These are phyloP conservation scores for Sisyra terminalis DNA, from an alignment of 2,888 invertebrate species.

Conservation along the genomic window DNA sequence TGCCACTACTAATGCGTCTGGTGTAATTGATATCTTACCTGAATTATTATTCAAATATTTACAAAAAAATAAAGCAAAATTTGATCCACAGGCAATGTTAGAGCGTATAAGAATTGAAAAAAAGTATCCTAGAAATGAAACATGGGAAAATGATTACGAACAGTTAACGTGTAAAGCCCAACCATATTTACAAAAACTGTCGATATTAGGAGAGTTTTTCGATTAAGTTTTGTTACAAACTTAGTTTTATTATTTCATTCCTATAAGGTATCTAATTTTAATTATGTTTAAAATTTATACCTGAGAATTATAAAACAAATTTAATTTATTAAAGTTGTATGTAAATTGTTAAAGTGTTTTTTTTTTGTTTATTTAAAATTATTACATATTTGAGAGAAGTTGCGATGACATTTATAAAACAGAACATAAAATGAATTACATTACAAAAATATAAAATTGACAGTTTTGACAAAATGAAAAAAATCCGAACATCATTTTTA, in stretches of 20 bases:
- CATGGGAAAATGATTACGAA: constrained; percentile 44
- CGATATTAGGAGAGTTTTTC: constrained; percentile 65
- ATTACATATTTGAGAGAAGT: too few species aligned
- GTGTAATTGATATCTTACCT: constrained; percentile 8
- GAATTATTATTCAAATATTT: constrained; percentile 11
- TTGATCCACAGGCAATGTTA: constrained; percentile 55
- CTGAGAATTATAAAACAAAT: too few species aligned
- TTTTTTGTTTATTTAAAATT: too few species aligned
- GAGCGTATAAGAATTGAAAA: constrained; percentile 48
- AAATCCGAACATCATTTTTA: too few species aligned
- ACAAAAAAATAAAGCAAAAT: constrained; percentile 26
- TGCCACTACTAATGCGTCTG: neutral
- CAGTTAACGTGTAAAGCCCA: constrained; percentile 65
- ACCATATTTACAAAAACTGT: constrained; percentile 60
- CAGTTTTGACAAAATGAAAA: too few species aligned
- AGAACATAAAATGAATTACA: too few species aligned
- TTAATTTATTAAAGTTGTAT: too few species aligned
- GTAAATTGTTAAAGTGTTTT: too few species aligned
- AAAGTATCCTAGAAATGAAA: constrained; percentile 40
- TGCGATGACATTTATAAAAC: too few species aligned
- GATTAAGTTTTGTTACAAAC: constrained; percentile 13
- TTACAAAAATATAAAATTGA: too few species aligned
- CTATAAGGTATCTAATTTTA: too few species aligned
- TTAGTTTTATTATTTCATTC: neutral
- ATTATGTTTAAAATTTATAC: too few species aligned